phyloP scores from a whole-genome alignment of 2,113 vertebrate genomes.

The Phylloscopus whistleri region DNA sequence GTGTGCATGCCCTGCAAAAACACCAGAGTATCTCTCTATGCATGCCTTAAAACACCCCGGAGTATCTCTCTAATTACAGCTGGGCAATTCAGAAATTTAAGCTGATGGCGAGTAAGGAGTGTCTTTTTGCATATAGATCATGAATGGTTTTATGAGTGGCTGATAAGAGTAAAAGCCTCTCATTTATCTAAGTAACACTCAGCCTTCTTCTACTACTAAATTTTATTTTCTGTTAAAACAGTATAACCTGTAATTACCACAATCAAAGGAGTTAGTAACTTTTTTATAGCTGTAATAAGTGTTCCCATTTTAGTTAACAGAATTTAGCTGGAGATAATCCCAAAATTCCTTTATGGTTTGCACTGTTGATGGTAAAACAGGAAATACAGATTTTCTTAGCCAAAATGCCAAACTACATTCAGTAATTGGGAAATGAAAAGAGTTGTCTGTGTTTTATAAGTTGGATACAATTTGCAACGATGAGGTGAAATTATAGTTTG shows the following conservation, averaged over 20 bases:
- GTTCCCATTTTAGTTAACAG: conserved; percentile 5
- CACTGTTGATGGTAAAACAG: not conserved
- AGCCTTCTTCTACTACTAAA: not conserved
- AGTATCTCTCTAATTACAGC: not conserved
- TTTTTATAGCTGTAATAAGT: conserved; percentile 24
- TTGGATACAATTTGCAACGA: not conserved
- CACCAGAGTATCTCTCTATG: not conserved
- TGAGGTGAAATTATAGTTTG: not conserved
- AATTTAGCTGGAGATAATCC: not conserved
- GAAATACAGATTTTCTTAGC: not conserved
- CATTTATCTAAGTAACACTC: not conserved
- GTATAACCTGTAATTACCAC: not conserved
- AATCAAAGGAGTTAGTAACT: not conserved
- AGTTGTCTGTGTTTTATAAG: not conserved
- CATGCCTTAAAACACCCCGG: not conserved
- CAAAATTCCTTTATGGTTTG: not conserved
- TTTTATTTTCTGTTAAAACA: not conserved
- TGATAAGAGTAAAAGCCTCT: not conserved
- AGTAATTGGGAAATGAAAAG: not conserved
- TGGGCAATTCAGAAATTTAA: not conserved
- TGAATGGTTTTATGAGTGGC: not conserved
- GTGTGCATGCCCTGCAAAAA: not conserved
- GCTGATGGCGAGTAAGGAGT: not conserved
- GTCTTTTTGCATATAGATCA: not conserved
- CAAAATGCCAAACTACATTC: not conserved